A percentile compares a stretch with the other conserved stretches of the same genome.
Evolutionary conservation across 2,888 invertebrate species (phyloP).

Genomic region (Erynnis tages): DNA sequence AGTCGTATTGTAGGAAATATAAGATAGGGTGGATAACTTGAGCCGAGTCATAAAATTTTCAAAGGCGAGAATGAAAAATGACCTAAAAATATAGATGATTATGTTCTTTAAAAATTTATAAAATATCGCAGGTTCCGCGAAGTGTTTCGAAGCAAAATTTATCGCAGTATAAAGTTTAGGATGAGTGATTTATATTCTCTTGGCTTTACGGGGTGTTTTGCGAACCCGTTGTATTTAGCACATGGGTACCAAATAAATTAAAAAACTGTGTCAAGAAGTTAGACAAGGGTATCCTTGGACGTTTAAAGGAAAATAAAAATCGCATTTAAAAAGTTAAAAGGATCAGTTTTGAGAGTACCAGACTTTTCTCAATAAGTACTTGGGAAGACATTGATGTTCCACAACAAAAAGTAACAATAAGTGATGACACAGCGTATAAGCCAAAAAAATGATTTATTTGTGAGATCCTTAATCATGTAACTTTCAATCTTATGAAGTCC

Average conservation of each 20-base stretch:
- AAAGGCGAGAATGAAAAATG: background rate
- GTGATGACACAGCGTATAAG: too few relatives aligned
- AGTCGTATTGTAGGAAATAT: too few relatives aligned
- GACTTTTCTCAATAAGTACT: too few relatives aligned
- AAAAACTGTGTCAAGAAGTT: background rate
- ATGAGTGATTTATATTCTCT: constrained; percentile 27
- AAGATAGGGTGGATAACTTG: too few relatives aligned
- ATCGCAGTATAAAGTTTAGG: constrained; percentile 27
- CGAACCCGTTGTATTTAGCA: constrained; percentile 17
- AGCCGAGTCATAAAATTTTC: background rate
- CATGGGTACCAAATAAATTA: constrained; percentile 18
- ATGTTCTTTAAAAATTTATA: constrained; percentile 25
- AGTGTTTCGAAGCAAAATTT: constrained; percentile 27
- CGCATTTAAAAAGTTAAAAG: background rate
- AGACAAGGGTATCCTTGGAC: background rate
- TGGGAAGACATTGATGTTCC: too few relatives aligned
- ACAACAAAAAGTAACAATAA: too few relatives aligned
- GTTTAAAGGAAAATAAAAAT: background rate
- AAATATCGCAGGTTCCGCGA: constrained; percentile 25
- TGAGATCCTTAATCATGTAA: too few relatives aligned
- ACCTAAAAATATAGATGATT: constrained; percentile 21
- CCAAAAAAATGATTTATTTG: too few relatives aligned
- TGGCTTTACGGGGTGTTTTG: constrained; percentile 12
- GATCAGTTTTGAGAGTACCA: too few relatives aligned
- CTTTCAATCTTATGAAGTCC: too few relatives aligned